These are phyloP conservation scores for Drosophila subsilvestris DNA, from an alignment of 2,888 invertebrate genomes.

Conservation along the genomic window DNA sequence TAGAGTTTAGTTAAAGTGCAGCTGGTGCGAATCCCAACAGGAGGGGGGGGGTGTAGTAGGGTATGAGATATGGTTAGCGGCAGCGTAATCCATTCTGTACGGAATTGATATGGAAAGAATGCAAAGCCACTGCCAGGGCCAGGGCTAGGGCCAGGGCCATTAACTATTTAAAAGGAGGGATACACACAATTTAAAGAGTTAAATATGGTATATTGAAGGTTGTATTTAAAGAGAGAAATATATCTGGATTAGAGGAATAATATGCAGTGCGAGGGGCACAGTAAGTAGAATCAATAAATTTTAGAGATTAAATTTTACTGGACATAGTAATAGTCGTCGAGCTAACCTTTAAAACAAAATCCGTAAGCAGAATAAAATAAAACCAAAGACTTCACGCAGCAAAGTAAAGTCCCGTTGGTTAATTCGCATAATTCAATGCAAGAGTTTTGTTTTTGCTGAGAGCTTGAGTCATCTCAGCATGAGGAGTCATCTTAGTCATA, in stretches of 20 bases:
- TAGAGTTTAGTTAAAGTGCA: constrained; percentile 80
- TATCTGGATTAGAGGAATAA: not conserved
- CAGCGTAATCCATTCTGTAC: constrained; percentile 18
- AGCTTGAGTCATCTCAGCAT: too few species aligned
- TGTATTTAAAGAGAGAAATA: not conserved
- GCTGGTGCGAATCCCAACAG: constrained; percentile 63
- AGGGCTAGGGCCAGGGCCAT: constrained; percentile 26
- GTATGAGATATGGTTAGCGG: constrained; percentile 21
- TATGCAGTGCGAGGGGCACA: too few species aligned
- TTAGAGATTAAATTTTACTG: too few species aligned
- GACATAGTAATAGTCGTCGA: too few species aligned
- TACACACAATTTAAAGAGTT: constrained; percentile 29
- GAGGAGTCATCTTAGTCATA: too few species aligned
- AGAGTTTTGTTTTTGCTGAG: too few species aligned
- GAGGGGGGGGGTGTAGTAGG: not conserved
- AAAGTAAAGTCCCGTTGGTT: too few species aligned
- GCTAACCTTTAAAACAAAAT: too few species aligned
- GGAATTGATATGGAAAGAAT: constrained; percentile 26
- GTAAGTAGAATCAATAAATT: too few species aligned
- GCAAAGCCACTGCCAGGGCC: constrained; percentile 21
- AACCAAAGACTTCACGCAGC: too few species aligned
- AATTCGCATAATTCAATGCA: too few species aligned
- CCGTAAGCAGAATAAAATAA: too few species aligned
- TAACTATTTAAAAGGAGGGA: constrained; percentile 40
- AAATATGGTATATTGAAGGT: constrained; percentile 14